phyloP scores from a whole-genome alignment of 1,140 invertebrate genomes.

The Lysiphlebus fabarum region DNA sequence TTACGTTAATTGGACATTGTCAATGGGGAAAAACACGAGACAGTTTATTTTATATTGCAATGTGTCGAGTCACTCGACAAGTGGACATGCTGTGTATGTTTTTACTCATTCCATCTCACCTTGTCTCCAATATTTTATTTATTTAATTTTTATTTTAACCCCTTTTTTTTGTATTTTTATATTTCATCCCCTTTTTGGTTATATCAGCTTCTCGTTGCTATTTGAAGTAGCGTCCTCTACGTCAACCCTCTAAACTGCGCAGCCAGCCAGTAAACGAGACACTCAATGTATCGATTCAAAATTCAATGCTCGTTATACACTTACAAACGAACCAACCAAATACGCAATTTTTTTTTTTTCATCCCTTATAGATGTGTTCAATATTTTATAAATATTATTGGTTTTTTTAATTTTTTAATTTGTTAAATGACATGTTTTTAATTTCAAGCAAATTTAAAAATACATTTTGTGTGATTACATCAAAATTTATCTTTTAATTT shows the following conservation, averaged over 20 bases:
- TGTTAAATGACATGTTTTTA: no score
- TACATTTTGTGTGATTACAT: no score
- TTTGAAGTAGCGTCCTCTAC: constrained; percentile 25
- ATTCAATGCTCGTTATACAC: constrained; percentile 27
- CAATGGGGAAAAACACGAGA: constrained; percentile 21
- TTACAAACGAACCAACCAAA: constrained; percentile 1
- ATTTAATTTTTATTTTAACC: constrained; percentile 2
- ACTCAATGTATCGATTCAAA: constrained; percentile 27
- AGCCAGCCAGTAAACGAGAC: constrained; percentile 18
- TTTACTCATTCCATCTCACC: constrained; percentile 1
- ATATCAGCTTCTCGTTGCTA: neutral
- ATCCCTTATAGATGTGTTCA: neutral
- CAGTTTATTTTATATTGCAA: constrained; percentile 23
- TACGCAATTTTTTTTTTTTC: constrained; percentile 4
- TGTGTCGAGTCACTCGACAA: constrained; percentile 1
- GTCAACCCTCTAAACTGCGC: constrained; percentile 6
- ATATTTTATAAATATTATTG: neutral
- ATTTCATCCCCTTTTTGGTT: neutral
- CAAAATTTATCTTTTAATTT: no score
- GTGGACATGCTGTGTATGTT: neutral
- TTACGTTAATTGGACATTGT: constrained; percentile 29
- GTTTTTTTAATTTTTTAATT: no score
- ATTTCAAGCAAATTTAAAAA: no score
- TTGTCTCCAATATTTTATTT: neutral
- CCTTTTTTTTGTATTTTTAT: neutral